Conservation (phyloP, 1,140 invertebrate genomes). For the Atta cephalotes region DNA sequence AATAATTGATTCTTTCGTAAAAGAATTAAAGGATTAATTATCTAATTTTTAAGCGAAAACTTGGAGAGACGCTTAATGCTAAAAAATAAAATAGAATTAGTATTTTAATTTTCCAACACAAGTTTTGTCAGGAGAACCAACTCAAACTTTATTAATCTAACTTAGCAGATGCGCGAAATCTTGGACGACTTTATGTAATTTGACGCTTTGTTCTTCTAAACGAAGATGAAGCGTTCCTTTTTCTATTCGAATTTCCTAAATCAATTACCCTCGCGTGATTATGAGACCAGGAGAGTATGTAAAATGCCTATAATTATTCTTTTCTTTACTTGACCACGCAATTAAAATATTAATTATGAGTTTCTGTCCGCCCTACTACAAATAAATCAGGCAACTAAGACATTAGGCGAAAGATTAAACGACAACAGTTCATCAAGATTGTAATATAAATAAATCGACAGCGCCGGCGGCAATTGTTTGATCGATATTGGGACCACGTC, state of each 20-base stretch:
- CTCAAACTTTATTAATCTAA: background rate
- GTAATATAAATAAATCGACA: constrained; percentile 55
- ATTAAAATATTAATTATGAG: constrained; percentile 12
- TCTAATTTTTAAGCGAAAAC: background rate
- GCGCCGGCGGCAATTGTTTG: constrained; percentile 31
- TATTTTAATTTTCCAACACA: background rate
- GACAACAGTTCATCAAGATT: constrained; percentile 63
- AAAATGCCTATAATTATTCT: constrained; percentile 41
- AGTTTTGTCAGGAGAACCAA: background rate
- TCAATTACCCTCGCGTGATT: constrained; percentile 3
- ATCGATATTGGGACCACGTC: constrained; percentile 47
- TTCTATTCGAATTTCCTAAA: background rate
- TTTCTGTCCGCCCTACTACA: background rate
- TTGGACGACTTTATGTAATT: background rate
- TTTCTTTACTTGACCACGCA: constrained; percentile 22
- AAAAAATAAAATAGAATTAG: background rate
- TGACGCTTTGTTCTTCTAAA: background rate
- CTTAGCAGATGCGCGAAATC: background rate
- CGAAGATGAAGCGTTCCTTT: background rate
- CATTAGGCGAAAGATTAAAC: constrained; percentile 57
- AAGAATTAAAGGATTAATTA: background rate
- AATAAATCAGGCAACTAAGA: constrained; percentile 20
- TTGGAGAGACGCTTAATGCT: background rate
- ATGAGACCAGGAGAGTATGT: constrained; percentile 56
- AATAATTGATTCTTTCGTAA: background rate